Percentiles rank a stretch among this genome's conserved stretches.
These are phyloP conservation scores for Pygmarrhopalites habei DNA, from an alignment of 1,140 invertebrate species.

Conservation along the genomic window DNA sequence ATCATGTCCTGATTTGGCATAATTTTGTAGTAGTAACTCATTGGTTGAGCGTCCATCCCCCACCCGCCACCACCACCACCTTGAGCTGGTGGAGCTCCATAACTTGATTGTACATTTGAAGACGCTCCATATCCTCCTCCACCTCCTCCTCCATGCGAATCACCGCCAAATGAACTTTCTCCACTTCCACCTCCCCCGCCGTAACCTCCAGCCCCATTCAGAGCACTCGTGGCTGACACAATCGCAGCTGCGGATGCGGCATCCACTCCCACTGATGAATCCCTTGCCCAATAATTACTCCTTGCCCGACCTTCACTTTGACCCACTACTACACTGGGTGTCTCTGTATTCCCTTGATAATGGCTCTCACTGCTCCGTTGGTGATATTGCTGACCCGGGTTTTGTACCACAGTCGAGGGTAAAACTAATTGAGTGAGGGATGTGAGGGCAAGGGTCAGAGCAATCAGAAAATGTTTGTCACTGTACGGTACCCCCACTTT, in stretches of 20 bases:
- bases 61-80: background rate
- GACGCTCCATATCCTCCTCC: background rate
- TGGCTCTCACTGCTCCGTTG: too few species aligned
- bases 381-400: too few species aligned
- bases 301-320: background rate
- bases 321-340: background rate
- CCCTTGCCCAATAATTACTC: slow-evolving; percentile 1
- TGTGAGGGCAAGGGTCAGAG: too few species aligned
- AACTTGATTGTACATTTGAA: background rate
- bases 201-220: background rate
- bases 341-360: too few species aligned
- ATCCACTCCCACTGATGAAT: too few species aligned
- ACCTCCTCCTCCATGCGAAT: background rate
- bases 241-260: background rate
- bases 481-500: too few species aligned
- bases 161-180: background rate
- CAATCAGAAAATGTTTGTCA: too few species aligned
- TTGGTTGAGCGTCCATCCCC: background rate
- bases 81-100: background rate
- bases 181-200: slow-evolving; percentile 1
- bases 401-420: too few species aligned
- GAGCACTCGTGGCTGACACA: background rate
- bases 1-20: slow-evolving; percentile 3
- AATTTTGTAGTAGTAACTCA: slow-evolving; percentile 3
- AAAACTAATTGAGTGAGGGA: too few species aligned